Conservation (phyloP, 2,797 vertebrate genomes). For the Pipistrellus nathusii region DNA sequence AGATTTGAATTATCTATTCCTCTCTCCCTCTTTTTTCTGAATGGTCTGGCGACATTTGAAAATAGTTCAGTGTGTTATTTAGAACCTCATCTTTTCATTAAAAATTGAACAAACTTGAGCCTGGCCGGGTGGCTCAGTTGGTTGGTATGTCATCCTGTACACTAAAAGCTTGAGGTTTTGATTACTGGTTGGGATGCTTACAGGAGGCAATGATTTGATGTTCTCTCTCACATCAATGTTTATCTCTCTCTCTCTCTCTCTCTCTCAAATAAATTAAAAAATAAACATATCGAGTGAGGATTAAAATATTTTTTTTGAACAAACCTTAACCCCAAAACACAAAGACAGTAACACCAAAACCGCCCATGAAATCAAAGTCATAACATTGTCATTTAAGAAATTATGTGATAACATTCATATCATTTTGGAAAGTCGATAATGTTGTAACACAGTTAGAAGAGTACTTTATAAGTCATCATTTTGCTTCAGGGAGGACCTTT, state of each 20-base stretch:
- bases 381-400: background rate
- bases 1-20: background rate
- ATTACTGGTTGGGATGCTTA: background rate
- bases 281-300: background rate
- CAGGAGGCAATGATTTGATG: background rate
- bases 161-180: background rate
- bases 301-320: background rate
- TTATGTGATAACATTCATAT: background rate
- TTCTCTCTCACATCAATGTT: background rate
- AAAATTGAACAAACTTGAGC: background rate
- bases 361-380: background rate
- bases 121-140: background rate
- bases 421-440: background rate
- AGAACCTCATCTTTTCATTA: constrained; percentile 27
- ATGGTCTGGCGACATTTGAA: background rate
- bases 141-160: background rate
- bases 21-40: background rate
- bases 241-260: background rate
- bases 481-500: background rate
- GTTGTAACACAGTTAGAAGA: background rate
- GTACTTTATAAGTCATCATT: background rate
- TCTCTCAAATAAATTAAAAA: background rate
- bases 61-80: background rate
- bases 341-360: background rate
- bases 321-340: background rate